Conservation (phyloP, 92 coral and sea anemone species). For the Paramuricea clavata region DNA sequence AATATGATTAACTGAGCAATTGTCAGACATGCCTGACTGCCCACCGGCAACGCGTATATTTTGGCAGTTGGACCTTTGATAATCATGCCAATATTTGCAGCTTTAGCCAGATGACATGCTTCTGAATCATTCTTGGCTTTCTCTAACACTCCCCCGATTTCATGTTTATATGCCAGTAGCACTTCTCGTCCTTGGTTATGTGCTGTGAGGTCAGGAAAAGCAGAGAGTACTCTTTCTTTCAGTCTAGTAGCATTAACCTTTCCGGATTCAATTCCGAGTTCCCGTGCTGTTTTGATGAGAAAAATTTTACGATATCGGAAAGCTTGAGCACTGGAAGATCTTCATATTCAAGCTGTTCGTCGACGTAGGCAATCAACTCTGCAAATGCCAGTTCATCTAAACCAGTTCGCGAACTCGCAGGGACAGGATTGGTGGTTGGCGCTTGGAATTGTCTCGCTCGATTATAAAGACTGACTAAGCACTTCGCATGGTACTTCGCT, state of each 20-base stretch:
- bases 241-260: background rate
- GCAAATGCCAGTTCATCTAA: conserved; percentile 75
- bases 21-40: conserved; percentile 73
- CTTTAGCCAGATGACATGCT: conserved; percentile 72
- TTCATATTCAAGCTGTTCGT: conserved; percentile 53
- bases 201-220: conserved; percentile 7
- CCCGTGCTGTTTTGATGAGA: background rate
- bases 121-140: conserved; percentile 64
- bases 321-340: conserved; percentile 10
- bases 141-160: background rate
- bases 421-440: conserved; percentile 41
- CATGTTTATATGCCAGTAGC: conserved; percentile 9
- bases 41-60: conserved; percentile 17
- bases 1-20: conserved; percentile 74
- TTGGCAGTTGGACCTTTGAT: conserved; percentile 61
- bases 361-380: conserved; percentile 71
- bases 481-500: conserved; percentile 70
- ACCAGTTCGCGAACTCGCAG: conserved; percentile 39
- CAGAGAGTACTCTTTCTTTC: background rate
- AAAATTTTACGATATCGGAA: background rate
- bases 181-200: conserved; percentile 19
- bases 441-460: conserved; percentile 28
- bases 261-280: background rate
- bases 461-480: conserved; percentile 59
- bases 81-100: conserved; percentile 68